Evolutionary conservation across 37 sponge, comb jelly and placozoan species (phyloP), one percentile per base, ranked within the genome.

Genomic region (Cliona cf. orientalis): DNA sequence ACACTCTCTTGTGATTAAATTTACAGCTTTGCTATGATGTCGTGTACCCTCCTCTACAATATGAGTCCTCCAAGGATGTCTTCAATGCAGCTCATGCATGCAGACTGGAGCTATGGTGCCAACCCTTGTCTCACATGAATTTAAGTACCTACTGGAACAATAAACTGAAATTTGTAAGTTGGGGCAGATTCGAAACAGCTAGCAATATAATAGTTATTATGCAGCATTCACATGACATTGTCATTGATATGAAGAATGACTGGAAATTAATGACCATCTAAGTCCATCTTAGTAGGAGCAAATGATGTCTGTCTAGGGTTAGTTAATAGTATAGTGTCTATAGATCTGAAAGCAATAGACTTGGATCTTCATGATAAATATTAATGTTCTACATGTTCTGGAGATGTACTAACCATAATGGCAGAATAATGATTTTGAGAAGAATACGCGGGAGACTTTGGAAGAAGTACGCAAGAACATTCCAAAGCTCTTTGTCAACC

Each of bases 21-120:
- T 12, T 80, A 32, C 75, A 93, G 93, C 63, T 93, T n/a, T 93
- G 94, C 66, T 93, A 90, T 79, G 90, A 78, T 25, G 33, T 69
- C 5, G 0, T 89, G 5, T 93, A 91, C 46, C 91, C 90, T 22
- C 90, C 91, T 0, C 49, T 78, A 59, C 91, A 93, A 85, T 89
- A 93, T 33, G 49, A 83, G 34, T 87, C 94, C 5, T 12, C 22
- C 22, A 70, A 86, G 67, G 94, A 93, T 79, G 91, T 89, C 11
- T 75, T 93, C 45, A 86, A 93, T 83, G 90, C 94, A 43, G 94
- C 94, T 25, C n/a, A n/a, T n/a, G n/a, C n/a, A n/a, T n/a, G n/a
- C 94, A 93, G 76, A 86, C 80, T 83, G 94, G 94, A 56, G 94
- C 91, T 26, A 93, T 93, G 94, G 34, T 82, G 0, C 83, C 80